phyloP scores from a whole-genome alignment of 2,888 invertebrate genomes.

The Automeris io region DNA sequence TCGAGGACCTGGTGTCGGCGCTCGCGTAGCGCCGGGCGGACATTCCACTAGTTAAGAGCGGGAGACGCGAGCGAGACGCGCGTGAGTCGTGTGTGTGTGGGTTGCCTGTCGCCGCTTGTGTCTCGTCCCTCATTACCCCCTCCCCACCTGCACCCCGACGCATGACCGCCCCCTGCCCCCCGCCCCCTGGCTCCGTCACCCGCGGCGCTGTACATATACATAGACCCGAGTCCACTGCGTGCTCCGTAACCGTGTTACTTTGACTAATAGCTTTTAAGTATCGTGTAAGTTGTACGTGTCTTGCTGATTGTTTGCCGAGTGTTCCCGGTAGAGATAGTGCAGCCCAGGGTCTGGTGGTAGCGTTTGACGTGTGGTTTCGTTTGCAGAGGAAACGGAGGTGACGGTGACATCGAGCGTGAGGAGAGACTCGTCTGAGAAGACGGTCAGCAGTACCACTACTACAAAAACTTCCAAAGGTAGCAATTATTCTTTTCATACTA shows the following conservation, averaged over 20 bases:
- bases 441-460: slow-evolving; percentile 76
- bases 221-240: slow-evolving; percentile 53
- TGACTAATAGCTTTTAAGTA: slow-evolving; percentile 71
- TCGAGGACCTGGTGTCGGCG: slow-evolving; percentile 88
- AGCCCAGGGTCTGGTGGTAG: not conserved
- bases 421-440: slow-evolving; percentile 72
- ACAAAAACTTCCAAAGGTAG: slow-evolving; percentile 79
- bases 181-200: slow-evolving; percentile 26
- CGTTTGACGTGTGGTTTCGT: slow-evolving; percentile 12
- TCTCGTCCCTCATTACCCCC: slow-evolving; percentile 37
- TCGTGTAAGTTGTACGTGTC: slow-evolving; percentile 48
- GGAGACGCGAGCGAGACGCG: slow-evolving; percentile 66
- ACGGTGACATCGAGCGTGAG: slow-evolving; percentile 68
- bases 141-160: slow-evolving; percentile 23
- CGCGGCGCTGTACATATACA: slow-evolving; percentile 52
- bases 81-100: slow-evolving; percentile 75
- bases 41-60: slow-evolving; percentile 69
- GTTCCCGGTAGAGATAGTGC: slow-evolving; percentile 38
- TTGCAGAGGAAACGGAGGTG: slow-evolving; percentile 67
- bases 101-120: slow-evolving; percentile 59
- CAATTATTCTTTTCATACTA: slow-evolving; percentile 2
- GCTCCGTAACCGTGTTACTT: slow-evolving; percentile 67
- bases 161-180: slow-evolving; percentile 20
- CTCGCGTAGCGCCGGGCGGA: slow-evolving; percentile 58
- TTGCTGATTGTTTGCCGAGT: slow-evolving; percentile 60